phyloP scores from a whole-genome alignment of 2,888 invertebrate species.

The Panopea generosa region DNA sequence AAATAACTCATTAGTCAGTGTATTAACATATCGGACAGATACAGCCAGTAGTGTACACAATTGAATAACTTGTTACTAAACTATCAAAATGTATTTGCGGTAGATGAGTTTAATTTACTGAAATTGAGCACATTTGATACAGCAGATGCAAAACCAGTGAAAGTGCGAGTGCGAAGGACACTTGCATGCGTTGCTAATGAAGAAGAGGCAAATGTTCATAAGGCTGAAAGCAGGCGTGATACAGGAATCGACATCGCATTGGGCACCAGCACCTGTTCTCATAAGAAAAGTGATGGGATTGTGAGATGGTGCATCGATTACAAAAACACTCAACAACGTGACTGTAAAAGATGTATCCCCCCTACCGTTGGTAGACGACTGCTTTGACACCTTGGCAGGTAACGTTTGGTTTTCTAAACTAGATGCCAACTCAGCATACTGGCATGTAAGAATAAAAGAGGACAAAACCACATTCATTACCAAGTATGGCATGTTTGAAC shows the following conservation, averaged over 20 bases:
- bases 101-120: slow-evolving; percentile 33
- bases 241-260: slow-evolving; percentile 40
- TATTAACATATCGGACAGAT: not conserved
- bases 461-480: slow-evolving; percentile 64
- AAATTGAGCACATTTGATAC: too few relatives aligned
- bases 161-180: too few relatives aligned
- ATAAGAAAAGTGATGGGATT: slow-evolving; percentile 40
- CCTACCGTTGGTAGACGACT: slow-evolving; percentile 43
- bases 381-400: slow-evolving; percentile 41
- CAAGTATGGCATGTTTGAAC: slow-evolving; percentile 58
- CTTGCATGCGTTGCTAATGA: slow-evolving; percentile 46
- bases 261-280: slow-evolving; percentile 43
- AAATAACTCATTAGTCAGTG: not conserved
- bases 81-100: slow-evolving; percentile 41
- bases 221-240: slow-evolving; percentile 38
- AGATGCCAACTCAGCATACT: too few relatives aligned
- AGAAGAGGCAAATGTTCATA: slow-evolving; percentile 44
- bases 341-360: slow-evolving; percentile 48
- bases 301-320: slow-evolving; percentile 55
- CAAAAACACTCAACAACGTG: slow-evolving; percentile 34
- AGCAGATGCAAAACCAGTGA: too few relatives aligned
- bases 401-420: slow-evolving; percentile 46
- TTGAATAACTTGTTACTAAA: slow-evolving; percentile 8
- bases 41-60: too few relatives aligned
- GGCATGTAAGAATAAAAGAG: slow-evolving; percentile 32